Conservation (phyloP, 2,797 vertebrate species). For the Lithobates pipiens region DNA sequence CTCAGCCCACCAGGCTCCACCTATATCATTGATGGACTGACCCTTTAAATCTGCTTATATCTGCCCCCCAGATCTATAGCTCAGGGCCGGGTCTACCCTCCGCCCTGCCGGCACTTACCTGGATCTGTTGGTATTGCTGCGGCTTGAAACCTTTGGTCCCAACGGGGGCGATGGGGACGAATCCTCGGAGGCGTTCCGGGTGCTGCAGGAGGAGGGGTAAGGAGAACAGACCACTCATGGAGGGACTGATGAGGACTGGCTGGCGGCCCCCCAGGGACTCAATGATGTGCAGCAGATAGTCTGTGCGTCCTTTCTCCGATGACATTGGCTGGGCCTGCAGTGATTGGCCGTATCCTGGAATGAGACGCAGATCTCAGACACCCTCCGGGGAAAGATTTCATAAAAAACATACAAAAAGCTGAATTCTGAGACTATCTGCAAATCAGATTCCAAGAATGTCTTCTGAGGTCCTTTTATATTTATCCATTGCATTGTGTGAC, state of each 20-base stretch:
- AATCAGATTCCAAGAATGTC: too few relatives aligned
- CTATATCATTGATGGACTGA: too few relatives aligned
- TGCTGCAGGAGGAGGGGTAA: conserved; percentile 88
- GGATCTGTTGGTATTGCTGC: conserved; percentile 84
- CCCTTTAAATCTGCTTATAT: background rate
- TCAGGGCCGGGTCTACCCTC: background rate
- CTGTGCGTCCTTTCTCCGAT: conserved; percentile 79
- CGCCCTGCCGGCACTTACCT: conserved; percentile 75
- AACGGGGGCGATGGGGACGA: conserved; percentile 88
- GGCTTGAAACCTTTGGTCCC: conserved; percentile 84
- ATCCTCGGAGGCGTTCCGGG: conserved; percentile 81
- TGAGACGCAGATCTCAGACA: background rate
- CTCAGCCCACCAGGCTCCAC: too few relatives aligned
- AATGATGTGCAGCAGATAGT: conserved; percentile 83
- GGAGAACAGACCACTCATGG: conserved; percentile 92
- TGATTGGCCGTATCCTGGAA: conserved; percentile 89
- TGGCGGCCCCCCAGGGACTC: conserved; percentile 79
- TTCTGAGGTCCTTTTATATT: too few relatives aligned
- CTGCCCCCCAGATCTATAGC: too few relatives aligned
- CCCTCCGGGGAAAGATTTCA: background rate
- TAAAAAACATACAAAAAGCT: too few relatives aligned
- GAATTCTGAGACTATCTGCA: too few relatives aligned
- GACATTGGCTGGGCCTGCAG: conserved; percentile 74
- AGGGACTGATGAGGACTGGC: conserved; percentile 89
- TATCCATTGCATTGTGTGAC: too few relatives aligned